Evolutionary conservation across 2,797 vertebrate species (phyloP), one percentile per base, ranked within the genome.

Genomic region (Neoniphon sammara): DNA sequence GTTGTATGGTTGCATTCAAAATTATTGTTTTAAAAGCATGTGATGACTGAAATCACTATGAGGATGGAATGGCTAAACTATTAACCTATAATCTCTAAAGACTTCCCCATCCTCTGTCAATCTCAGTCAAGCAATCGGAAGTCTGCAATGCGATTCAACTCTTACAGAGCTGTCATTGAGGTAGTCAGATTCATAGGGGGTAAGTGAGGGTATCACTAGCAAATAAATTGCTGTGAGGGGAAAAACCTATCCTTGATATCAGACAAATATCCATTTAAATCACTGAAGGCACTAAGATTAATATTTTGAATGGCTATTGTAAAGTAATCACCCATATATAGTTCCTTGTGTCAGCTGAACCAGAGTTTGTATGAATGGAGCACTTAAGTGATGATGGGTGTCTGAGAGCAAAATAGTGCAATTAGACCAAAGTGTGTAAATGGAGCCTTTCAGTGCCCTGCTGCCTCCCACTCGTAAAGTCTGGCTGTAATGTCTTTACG

Each of bases 371-470:
- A 89, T 93, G 91, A 94, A 92, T 91, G 85, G 88, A 92, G 85
- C 86, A 88, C 89, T 93, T 91, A 87, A 78, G 70, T 60, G 66
- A 87, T 89, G 84, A 91, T 91, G 75, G 82, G 74, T 86, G 81
- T 88, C 85, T 58, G 65, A 88, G 87, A 82, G 89, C 85, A 92
- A 91, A 34, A 91, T 62, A 86, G 89, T 85, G 89, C 89, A 91
- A 91, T 93, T 91, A 92, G 87, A 88, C 85, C 85, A 88, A 91
- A 93, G 92, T 93, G 91, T 92, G 87, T 93, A 93, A 95, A 93
- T 92, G 89, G 85, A 92, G 92, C 88, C 91, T 92, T 93, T 93
- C 87, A 89, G 67, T 86, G 72, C 80, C 86, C 80, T 74, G 84
- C 75, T 82, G 78, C 90, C 88, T 91, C 92, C 93, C 90, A 93